Evolutionary conservation across 2,113 vertebrate genomes (phyloP).

Genomic region (Zeus faber): DNA sequence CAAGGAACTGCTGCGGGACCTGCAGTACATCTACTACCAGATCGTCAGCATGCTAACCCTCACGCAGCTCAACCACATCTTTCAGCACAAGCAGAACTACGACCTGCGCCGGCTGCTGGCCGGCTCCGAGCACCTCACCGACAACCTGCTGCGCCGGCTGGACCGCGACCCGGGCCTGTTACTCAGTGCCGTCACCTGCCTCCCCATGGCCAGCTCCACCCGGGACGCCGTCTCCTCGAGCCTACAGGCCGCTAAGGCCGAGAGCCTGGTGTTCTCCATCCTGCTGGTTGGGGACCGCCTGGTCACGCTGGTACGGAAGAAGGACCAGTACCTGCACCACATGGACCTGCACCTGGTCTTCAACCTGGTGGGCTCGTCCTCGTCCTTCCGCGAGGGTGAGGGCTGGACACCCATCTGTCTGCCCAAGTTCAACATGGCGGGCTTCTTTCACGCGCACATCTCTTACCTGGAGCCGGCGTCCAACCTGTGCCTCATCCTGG

Average conservation of each 20-base stretch:
- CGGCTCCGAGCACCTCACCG: constrained; percentile 92
- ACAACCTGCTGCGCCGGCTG: constrained; percentile 89
- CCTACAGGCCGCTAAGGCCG: constrained; percentile 89
- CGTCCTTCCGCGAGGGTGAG: constrained; percentile 93
- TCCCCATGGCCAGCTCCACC: constrained; percentile 80
- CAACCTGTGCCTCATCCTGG: constrained; percentile 90
- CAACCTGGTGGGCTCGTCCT: constrained; percentile 94
- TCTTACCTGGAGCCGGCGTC: constrained; percentile 90
- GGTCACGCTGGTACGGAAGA: constrained; percentile 90
- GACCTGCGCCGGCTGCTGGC: constrained; percentile 92
- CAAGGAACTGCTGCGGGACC: constrained; percentile 89
- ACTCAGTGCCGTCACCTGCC: constrained; percentile 88
- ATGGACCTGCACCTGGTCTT: constrained; percentile 96
- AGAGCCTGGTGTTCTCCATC: constrained; percentile 93
- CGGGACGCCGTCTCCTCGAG: constrained; percentile 84
- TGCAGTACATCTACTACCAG: constrained; percentile 97
- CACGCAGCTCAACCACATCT: constrained; percentile 94
- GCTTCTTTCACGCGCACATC: constrained; percentile 96
- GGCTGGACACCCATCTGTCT: constrained; percentile 97
- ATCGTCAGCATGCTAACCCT: constrained; percentile 94
- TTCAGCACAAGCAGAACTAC: constrained; percentile 95
- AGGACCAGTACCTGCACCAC: constrained; percentile 94
- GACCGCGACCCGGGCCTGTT: constrained; percentile 91
- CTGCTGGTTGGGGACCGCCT: constrained; percentile 88
- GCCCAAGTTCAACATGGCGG: constrained; percentile 91